phyloP scores from a whole-genome alignment of 1,140 invertebrate species.

The Formica selysi region DNA sequence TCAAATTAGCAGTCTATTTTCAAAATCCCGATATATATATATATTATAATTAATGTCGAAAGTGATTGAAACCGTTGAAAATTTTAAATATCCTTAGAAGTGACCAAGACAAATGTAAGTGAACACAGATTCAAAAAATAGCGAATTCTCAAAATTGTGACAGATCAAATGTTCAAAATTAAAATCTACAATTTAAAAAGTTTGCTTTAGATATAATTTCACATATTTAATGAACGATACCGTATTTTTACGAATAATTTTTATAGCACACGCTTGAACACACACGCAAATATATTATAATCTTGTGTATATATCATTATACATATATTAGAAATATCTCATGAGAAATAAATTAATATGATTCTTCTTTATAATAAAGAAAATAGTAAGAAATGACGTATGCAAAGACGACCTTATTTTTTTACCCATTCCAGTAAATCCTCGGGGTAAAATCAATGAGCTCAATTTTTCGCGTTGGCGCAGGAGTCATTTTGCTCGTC shows the following conservation, averaged over 20 bases:
- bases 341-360: not conserved
- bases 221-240: not conserved
- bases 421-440: constrained; percentile 4
- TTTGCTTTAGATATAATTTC: not conserved
- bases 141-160: no score
- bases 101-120: not conserved
- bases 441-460: constrained; percentile 69
- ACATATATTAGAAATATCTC: not conserved
- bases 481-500: constrained; percentile 67
- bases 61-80: no score
- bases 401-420: not conserved
- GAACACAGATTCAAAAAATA: no score
- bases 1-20: not conserved
- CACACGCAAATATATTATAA: not conserved
- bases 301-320: not conserved
- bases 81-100: not conserved
- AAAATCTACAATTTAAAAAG: not conserved
- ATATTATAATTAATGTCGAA: no score
- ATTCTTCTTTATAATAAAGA: not conserved
- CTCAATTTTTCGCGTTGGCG: constrained; percentile 57
- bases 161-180: not conserved
- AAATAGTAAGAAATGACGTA: not conserved
- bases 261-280: no score
- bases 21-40: not conserved
- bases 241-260: no score